Percentiles rank a stretch among this genome's conserved stretches.
These are phyloP conservation scores for Pseudeuparius sepicola DNA, from an alignment of 2,888 invertebrate genomes.

Conservation along the genomic window DNA sequence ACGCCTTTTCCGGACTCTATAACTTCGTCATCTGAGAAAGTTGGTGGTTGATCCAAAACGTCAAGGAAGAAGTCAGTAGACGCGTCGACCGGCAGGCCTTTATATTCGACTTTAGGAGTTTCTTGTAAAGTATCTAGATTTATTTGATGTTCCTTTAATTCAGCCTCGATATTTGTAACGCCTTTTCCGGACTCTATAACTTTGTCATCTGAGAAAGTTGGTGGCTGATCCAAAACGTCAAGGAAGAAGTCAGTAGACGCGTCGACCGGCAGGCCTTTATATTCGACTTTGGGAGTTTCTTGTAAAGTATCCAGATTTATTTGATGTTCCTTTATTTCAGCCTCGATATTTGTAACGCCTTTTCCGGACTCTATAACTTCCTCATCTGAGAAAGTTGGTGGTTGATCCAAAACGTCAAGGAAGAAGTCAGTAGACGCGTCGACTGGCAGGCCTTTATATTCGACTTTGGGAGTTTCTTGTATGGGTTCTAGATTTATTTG, in stretches of 20 bases:
- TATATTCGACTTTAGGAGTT: constrained; percentile 21
- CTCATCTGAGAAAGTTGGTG: constrained; percentile 36
- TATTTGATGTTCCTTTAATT: too few relatives aligned
- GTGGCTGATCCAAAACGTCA: constrained; percentile 28
- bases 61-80: constrained; percentile 23
- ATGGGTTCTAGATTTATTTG: too few relatives aligned
- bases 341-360: too few relatives aligned
- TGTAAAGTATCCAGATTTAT: too few relatives aligned
- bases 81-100: constrained; percentile 26
- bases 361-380: too few relatives aligned
- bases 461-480: too few relatives aligned
- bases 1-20: too few relatives aligned
- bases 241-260: constrained; percentile 22
- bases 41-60: constrained; percentile 28
- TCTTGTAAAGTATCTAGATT: too few relatives aligned
- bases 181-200: too few relatives aligned
- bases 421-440: constrained; percentile 24
- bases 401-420: constrained; percentile 33
- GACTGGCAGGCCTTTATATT: constrained; percentile 26
- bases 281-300: too few relatives aligned
- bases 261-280: constrained; percentile 26
- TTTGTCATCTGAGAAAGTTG: constrained; percentile 27
- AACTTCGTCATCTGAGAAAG: constrained; percentile 26
- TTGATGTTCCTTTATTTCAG: too few relatives aligned
- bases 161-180: too few relatives aligned